These are phyloP conservation scores for Poecilobothrus nobilitatus DNA, from an alignment of 2,888 invertebrate species.

Conservation along the genomic window DNA sequence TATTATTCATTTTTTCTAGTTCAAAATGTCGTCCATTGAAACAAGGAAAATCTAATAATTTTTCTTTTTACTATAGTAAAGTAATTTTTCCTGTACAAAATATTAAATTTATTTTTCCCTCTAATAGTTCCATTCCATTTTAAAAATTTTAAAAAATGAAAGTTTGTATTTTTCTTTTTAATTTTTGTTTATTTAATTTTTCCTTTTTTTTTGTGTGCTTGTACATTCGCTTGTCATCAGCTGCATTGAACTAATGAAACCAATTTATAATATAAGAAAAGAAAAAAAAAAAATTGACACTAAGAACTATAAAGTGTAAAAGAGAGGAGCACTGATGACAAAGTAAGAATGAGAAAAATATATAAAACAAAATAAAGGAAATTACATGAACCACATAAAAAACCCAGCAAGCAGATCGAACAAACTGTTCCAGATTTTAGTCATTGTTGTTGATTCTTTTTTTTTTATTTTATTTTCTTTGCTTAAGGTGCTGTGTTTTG, in stretches of 20 bases:
- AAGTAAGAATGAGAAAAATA: no score
- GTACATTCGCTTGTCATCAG: not conserved
- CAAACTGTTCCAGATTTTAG: no score
- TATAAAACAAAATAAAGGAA: no score
- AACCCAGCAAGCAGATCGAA: no score
- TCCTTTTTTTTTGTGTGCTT: not conserved
- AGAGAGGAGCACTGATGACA: no score
- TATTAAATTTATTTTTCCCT: not conserved
- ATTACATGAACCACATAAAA: no score
- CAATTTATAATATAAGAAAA: not conserved
- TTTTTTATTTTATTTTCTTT: no score
- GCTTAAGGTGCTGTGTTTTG: no score
- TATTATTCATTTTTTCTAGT: not conserved
- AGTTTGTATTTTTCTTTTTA: not conserved
- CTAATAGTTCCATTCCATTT: not conserved
- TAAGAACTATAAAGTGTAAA: no score
- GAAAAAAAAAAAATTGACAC: no score
- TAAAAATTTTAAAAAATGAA: not conserved
- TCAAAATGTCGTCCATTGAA: not conserved
- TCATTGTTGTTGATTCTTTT: no score
- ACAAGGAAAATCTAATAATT: not conserved
- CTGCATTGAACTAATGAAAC: slow-evolving; percentile 1
- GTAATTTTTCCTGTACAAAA: slow-evolving; percentile 6
- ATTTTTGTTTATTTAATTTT: not conserved
- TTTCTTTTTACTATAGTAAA: not conserved